phyloP scores from a whole-genome alignment of 2,888 invertebrate genomes.

The Callyntrura sp. region DNA sequence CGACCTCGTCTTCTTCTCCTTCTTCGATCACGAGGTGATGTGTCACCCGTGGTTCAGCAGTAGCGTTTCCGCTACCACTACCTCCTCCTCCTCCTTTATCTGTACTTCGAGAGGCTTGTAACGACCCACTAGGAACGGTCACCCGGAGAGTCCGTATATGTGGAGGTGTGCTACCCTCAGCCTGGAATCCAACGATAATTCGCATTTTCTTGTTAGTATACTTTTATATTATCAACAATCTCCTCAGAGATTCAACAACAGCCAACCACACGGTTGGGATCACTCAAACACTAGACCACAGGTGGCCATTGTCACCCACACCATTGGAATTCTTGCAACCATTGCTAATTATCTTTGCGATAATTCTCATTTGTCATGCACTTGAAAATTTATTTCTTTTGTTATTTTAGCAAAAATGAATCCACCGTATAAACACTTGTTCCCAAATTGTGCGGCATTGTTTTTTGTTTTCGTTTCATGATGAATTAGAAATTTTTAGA shows the following conservation, averaged over 20 bases:
- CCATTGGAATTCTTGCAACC: neutral
- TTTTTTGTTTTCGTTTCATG: slow-evolving; percentile 54
- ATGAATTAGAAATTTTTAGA: slow-evolving; percentile 17
- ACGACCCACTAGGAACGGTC: slow-evolving; percentile 63
- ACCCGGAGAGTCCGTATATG: slow-evolving; percentile 67
- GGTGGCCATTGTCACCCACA: neutral
- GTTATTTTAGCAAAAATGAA: neutral
- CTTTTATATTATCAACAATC: slow-evolving; percentile 21
- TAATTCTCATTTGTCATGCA: slow-evolving; percentile 12
- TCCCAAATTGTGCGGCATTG: slow-evolving; percentile 33
- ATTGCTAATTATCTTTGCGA: neutral
- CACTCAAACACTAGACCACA: slow-evolving; percentile 21
- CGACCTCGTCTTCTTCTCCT: slow-evolving; percentile 64
- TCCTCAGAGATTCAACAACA: neutral
- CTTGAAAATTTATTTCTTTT: slow-evolving; percentile 10
- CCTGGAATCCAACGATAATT: slow-evolving; percentile 84
- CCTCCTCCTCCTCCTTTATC: slow-evolving; percentile 53
- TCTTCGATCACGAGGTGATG: slow-evolving; percentile 77
- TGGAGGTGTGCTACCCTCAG: slow-evolving; percentile 71
- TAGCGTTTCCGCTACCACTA: slow-evolving; percentile 47
- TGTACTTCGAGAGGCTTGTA: slow-evolving; percentile 3
- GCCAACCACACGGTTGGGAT: slow-evolving; percentile 25
- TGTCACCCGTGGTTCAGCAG: slow-evolving; percentile 56
- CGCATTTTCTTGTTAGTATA: slow-evolving; percentile 79
- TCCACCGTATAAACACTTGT: neutral